Evolutionary conservation across 2,888 invertebrate species (phyloP), one percentile per base, ranked within the genome.

Genomic region (Chymomyza amoena): DNA sequence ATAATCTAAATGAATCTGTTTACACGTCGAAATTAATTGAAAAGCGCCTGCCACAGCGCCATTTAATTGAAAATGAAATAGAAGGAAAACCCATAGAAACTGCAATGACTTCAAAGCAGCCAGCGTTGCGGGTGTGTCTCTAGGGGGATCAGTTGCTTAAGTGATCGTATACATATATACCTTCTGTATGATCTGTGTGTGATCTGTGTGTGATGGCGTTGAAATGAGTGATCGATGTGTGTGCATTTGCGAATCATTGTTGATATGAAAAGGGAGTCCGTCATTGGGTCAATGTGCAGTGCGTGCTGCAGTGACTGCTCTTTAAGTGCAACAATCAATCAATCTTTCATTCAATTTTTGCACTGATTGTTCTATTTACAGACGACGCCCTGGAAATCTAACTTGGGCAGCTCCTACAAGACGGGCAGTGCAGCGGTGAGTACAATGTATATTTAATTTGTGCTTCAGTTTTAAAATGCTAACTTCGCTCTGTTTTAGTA

Each of bases 341-440:
- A 85, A 69, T 51, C 50, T 25, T 15, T 51, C 25, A 51, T 51
- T 45, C 4, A 45, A 13, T 45, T 13, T 45, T 45, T 45, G 39
- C 39, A 45, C 18, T 61, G 16, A 39, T 10, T 10, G n/a, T 20
- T 6, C 45, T 56, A 45, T 60, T 89, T 87, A 6, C 72, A 91
- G 91, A 87, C 91, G 91, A 87, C 91, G 9, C 90, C 91, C 32
- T 91, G 91, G 91, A 91, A 91, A 76, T 85, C 91, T 20, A 90
- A 85, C 52, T 73, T 91, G 68, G 78, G 90, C 61, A 82, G 88
- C n/a, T 87, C 89, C 10, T 91, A 91, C 70, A 91, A 91, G 71
- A 66, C 91, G 0, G 81, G 82, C 51, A 78, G 88, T 20, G 80
- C 90, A 0, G 78, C 91, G n/a, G 91, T 91, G 72, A 81, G 91